These are phyloP conservation scores for Rhyzopertha dominica DNA, from an alignment of 1,140 invertebrate species.

Conservation along the genomic window DNA sequence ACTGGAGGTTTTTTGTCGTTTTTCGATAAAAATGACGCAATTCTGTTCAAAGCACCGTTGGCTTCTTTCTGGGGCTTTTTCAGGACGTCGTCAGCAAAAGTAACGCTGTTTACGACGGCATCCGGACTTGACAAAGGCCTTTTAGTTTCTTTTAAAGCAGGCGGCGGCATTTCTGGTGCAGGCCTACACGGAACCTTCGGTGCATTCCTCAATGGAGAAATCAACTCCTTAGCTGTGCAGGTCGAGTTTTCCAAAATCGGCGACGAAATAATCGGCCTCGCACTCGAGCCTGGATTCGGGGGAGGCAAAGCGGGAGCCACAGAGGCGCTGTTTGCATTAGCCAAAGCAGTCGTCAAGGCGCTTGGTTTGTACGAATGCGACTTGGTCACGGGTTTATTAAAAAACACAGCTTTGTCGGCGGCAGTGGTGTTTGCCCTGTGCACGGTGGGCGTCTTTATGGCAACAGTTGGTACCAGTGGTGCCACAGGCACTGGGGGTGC, in stretches of 20 bases:
- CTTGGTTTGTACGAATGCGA: conserved; percentile 32
- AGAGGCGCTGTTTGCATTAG: conserved; percentile 46
- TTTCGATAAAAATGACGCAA: conserved; percentile 71
- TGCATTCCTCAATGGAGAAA: conserved; percentile 50
- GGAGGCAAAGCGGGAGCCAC: conserved; percentile 56
- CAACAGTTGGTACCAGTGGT: conserved; percentile 40
- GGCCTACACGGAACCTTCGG: conserved; percentile 51
- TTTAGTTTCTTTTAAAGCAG: conserved; percentile 28
- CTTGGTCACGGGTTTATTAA: conserved; percentile 30
- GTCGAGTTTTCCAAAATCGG: conserved; percentile 75
- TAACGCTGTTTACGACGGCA: conserved; percentile 43
- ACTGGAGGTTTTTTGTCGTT: conserved; percentile 54
- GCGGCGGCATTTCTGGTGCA: conserved; percentile 51
- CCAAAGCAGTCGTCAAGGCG: conserved; percentile 32
- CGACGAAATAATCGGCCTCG: conserved; percentile 70
- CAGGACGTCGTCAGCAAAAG: conserved; percentile 43
- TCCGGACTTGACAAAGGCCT: conserved; percentile 52
- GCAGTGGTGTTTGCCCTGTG: conserved; percentile 31
- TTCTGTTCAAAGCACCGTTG: conserved; percentile 61
- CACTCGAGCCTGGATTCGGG: conserved; percentile 52
- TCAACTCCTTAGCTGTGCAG: conserved; percentile 66
- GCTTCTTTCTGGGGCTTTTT: conserved; percentile 50
- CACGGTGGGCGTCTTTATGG: conserved; percentile 43
- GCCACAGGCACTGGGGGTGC: conserved; percentile 49
- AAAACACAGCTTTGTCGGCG: conserved; percentile 31